phyloP scores from a whole-genome alignment of 2,113 vertebrate genomes.

The Odocoileus virginianus region DNA sequence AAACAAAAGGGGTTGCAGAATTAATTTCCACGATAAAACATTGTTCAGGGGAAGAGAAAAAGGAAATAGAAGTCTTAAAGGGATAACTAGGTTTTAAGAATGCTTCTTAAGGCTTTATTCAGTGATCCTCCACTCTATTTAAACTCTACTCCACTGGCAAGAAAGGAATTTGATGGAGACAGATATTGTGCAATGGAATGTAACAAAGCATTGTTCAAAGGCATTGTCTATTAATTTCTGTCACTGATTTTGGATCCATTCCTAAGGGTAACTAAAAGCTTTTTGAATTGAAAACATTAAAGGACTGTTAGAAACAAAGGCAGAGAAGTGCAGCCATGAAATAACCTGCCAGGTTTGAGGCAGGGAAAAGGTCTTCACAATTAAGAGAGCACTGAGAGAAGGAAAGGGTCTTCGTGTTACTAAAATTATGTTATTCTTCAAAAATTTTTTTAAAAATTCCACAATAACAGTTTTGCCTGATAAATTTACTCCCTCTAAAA shows the following conservation, averaged over 20 bases:
- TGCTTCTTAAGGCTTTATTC: slow-evolving; percentile 65
- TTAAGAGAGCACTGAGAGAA: background rate
- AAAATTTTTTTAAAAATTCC: background rate
- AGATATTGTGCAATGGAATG: slow-evolving; percentile 59
- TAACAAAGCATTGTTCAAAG: slow-evolving; percentile 50
- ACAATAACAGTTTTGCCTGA: background rate
- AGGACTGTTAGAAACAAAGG: slow-evolving; percentile 26
- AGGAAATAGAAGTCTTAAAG: slow-evolving; percentile 54
- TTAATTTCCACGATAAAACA: slow-evolving; percentile 70
- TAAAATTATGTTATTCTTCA: background rate
- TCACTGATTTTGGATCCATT: slow-evolving; percentile 65
- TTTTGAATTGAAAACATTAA: slow-evolving; percentile 64
- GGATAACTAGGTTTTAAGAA: slow-evolving; percentile 56
- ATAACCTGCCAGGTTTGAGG: background rate
- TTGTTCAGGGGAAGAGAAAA: background rate
- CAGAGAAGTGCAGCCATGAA: background rate
- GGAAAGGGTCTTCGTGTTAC: background rate
- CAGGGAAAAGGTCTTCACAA: background rate
- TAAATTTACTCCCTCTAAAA: slow-evolving; percentile 9
- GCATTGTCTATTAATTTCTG: slow-evolving; percentile 64
- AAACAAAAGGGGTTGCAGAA: slow-evolving; percentile 72
- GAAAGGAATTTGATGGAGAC: slow-evolving; percentile 63
- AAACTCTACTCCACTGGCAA: slow-evolving; percentile 57
- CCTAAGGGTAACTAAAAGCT: slow-evolving; percentile 56
- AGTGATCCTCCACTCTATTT: slow-evolving; percentile 47